These are phyloP conservation scores for Bellardia pandia DNA, from an alignment of 2,888 invertebrate species.

Conservation along the genomic window DNA sequence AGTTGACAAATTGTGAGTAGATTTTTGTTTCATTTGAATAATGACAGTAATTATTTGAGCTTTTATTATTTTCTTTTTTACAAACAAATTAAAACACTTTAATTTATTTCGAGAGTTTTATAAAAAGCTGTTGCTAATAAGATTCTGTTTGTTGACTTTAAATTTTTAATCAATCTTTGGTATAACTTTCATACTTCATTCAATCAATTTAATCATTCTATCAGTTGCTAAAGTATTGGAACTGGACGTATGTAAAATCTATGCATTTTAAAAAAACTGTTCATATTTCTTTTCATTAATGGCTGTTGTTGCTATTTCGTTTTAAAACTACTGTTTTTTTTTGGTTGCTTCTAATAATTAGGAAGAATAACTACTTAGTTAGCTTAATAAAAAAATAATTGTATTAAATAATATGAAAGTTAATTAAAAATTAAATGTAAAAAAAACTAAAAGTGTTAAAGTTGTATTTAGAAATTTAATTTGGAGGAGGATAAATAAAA, in stretches of 20 bases:
- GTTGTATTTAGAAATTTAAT: too few relatives aligned
- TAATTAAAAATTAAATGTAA: neutral
- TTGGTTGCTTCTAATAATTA: neutral
- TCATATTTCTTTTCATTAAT: neutral
- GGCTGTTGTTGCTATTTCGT: neutral
- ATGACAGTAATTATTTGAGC: constrained; percentile 45
- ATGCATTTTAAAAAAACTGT: neutral
- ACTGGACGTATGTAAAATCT: constrained; percentile 69
- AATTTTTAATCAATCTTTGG: constrained; percentile 59
- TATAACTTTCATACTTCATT: constrained; percentile 51
- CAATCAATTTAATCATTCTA: constrained; percentile 1
- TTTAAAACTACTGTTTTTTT: constrained; percentile 27
- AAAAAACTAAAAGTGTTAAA: too few relatives aligned
- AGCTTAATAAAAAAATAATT: neutral
- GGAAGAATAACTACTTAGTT: neutral
- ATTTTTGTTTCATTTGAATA: constrained; percentile 35
- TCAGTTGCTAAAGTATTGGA: constrained; percentile 63
- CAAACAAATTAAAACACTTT: constrained; percentile 36
- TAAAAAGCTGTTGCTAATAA: constrained; percentile 59
- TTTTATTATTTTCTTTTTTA: constrained; percentile 13
- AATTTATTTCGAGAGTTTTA: constrained; percentile 29
- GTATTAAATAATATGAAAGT: neutral
- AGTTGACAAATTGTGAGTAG: constrained; percentile 66
- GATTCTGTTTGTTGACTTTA: constrained; percentile 47
- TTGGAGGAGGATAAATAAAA: too few relatives aligned